Evolutionary conservation across 2,797 vertebrate genomes (phyloP).

Genomic region (Hybognathus amarus): DNA sequence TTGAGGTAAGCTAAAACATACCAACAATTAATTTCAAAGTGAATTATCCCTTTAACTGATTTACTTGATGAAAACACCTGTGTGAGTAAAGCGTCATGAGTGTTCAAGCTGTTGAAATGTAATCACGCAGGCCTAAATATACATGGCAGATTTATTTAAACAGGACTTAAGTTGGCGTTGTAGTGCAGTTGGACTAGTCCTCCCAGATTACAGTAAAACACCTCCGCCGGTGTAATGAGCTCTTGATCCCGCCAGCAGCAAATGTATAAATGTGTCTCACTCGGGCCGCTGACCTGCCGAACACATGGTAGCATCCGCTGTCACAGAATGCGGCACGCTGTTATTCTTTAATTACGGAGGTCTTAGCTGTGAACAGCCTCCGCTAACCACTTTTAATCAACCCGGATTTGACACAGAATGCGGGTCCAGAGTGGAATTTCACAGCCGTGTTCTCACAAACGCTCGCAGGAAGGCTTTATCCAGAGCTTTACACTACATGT

Average conservation of each 20-base stretch:
- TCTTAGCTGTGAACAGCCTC: constrained; percentile 73
- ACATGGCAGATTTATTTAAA: not conserved
- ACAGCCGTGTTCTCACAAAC: constrained; percentile 57
- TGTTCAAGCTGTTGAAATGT: constrained; percentile 15
- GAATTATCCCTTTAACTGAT: too few relatives aligned
- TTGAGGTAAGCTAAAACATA: too few relatives aligned
- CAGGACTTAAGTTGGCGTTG: not conserved
- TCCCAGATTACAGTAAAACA: constrained; percentile 29
- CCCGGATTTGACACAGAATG: constrained; percentile 65
- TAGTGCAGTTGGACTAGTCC: constrained; percentile 20
- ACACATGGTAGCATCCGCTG: constrained; percentile 82
- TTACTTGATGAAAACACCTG: not conserved
- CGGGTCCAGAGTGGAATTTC: constrained; percentile 74
- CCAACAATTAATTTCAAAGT: too few relatives aligned
- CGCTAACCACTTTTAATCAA: constrained; percentile 81
- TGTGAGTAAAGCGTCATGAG: not conserved
- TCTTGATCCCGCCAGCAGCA: constrained; percentile 48
- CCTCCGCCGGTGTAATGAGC: constrained; percentile 29
- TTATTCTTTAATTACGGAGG: constrained; percentile 86
- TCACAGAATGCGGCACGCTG: constrained; percentile 76
- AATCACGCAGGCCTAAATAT: not conserved
- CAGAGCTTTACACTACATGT: constrained; percentile 43
- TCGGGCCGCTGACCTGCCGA: constrained; percentile 74
- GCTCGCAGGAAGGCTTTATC: constrained; percentile 50
- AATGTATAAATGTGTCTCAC: constrained; percentile 57